Evolutionary conservation across 2,113 vertebrate species (phyloP).

Genomic region (Plecotus auritus): DNA sequence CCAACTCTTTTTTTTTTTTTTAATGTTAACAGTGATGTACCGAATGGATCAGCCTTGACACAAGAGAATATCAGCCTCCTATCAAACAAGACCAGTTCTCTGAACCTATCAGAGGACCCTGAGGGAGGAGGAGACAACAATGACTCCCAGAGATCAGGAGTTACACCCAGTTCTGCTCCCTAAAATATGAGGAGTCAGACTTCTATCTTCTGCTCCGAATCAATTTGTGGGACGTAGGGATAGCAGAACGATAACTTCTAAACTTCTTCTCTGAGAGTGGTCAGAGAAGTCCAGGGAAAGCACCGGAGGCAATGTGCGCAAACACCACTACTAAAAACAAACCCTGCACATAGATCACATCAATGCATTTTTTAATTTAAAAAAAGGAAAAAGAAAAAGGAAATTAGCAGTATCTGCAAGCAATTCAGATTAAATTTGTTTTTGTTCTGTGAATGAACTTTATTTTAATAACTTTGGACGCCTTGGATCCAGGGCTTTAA

Average conservation of each 20-base stretch:
- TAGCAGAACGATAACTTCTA: slow-evolving; percentile 65
- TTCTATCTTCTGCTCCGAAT: slow-evolving; percentile 45
- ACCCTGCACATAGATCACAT: slow-evolving; percentile 89
- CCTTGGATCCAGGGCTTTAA: slow-evolving; percentile 91
- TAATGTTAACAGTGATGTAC: slow-evolving; percentile 86
- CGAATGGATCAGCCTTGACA: slow-evolving; percentile 90
- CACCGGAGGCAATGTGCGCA: slow-evolving; percentile 84
- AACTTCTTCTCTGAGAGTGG: slow-evolving; percentile 46
- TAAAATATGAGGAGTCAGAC: slow-evolving; percentile 58
- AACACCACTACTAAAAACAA: slow-evolving; percentile 85
- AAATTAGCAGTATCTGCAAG: slow-evolving; percentile 94
- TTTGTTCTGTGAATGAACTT: slow-evolving; percentile 93
- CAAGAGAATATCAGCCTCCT: slow-evolving; percentile 91
- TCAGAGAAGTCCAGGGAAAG: slow-evolving; percentile 74
- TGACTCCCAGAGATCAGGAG: slow-evolving; percentile 90
- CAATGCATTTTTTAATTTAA: slow-evolving; percentile 91
- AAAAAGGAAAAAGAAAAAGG: slow-evolving; percentile 84
- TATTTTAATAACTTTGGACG: slow-evolving; percentile 90
- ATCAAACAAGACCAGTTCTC: slow-evolving; percentile 88
- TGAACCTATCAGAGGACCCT: slow-evolving; percentile 89
- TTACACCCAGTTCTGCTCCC: slow-evolving; percentile 87
- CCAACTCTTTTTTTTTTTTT: background rate
- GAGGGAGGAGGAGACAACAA: slow-evolving; percentile 83
- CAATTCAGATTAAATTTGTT: slow-evolving; percentile 89
- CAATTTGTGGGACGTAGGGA: slow-evolving; percentile 26